phyloP scores from a whole-genome alignment of 1,140 invertebrate genomes.

The Branchinecta lynchi region DNA sequence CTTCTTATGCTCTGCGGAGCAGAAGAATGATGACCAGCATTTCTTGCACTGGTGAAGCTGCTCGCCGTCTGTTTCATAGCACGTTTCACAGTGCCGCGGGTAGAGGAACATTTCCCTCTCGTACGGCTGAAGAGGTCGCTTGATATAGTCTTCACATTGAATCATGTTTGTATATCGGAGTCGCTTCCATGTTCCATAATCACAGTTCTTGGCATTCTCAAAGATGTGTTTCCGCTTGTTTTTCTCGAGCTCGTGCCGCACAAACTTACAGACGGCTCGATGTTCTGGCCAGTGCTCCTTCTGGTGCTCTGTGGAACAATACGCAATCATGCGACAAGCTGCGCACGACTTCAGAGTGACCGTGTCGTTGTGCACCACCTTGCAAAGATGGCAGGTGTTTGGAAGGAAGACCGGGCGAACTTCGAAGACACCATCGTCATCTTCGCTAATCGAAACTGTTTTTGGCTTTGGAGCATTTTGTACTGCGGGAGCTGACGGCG shows the following conservation, averaged over 20 bases:
- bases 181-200: constrained; percentile 21
- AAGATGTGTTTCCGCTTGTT: constrained; percentile 29
- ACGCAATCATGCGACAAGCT: constrained; percentile 38
- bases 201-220: constrained; percentile 13
- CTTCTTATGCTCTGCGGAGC: constrained; percentile 27
- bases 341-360: constrained; percentile 28
- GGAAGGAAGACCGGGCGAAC: constrained; percentile 21
- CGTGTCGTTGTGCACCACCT: constrained; percentile 22
- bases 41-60: constrained; percentile 36
- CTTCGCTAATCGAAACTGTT: neutral
- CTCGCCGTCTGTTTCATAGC: constrained; percentile 32
- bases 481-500: no score
- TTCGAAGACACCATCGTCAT: constrained; percentile 13
- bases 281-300: constrained; percentile 32
- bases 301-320: constrained; percentile 37
- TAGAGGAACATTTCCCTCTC: constrained; percentile 51
- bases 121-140: constrained; percentile 40
- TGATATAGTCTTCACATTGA: constrained; percentile 3
- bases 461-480: no score
- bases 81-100: constrained; percentile 41
- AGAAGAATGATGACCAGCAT: constrained; percentile 39
- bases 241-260: constrained; percentile 25
- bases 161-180: constrained; percentile 17
- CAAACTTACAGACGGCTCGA: constrained; percentile 32
- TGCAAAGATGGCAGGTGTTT: constrained; percentile 33